These are phyloP conservation scores for Melanchra persicariae DNA, from an alignment of 2,888 invertebrate species.

Conservation along the genomic window DNA sequence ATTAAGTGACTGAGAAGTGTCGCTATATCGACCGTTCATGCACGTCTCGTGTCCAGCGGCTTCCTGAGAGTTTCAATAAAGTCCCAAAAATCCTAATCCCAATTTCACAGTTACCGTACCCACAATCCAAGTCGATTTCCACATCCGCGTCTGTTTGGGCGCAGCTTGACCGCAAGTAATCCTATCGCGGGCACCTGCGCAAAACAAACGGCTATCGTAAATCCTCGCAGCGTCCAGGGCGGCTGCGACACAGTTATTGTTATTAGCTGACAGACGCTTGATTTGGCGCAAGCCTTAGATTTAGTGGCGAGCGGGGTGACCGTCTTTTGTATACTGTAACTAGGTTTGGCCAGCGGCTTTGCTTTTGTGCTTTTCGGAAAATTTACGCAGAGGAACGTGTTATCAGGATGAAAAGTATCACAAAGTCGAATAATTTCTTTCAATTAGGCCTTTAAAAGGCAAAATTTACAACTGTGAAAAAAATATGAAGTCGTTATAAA, in stretches of 20 bases:
- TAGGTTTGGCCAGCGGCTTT: background rate
- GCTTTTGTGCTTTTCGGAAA: background rate
- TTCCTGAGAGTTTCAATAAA: too few relatives aligned
- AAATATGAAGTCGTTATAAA: too few relatives aligned
- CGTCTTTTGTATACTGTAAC: slow-evolving; percentile 41
- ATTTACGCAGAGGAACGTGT: background rate
- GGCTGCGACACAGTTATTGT: slow-evolving; percentile 74
- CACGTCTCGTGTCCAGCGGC: too few relatives aligned
- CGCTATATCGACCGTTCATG: too few relatives aligned
- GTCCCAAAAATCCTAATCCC: background rate
- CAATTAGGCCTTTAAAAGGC: too few relatives aligned
- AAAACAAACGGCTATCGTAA: slow-evolving; percentile 76
- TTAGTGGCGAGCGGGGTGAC: slow-evolving; percentile 41
- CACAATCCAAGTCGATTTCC: slow-evolving; percentile 21
- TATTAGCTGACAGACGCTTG: slow-evolving; percentile 74
- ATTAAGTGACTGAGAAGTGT: too few relatives aligned
- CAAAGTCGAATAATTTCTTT: too few relatives aligned
- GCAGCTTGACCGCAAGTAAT: slow-evolving; percentile 77
- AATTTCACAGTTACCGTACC: background rate
- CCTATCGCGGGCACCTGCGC: slow-evolving; percentile 77
- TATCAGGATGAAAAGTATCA: background rate
- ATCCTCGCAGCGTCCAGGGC: slow-evolving; percentile 70
- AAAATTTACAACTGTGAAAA: too few relatives aligned
- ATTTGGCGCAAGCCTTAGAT: slow-evolving; percentile 66
- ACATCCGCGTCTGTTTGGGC: slow-evolving; percentile 59